Conservation (phyloP, 1,140 invertebrate genomes). For the Hesperophylax magnus region DNA sequence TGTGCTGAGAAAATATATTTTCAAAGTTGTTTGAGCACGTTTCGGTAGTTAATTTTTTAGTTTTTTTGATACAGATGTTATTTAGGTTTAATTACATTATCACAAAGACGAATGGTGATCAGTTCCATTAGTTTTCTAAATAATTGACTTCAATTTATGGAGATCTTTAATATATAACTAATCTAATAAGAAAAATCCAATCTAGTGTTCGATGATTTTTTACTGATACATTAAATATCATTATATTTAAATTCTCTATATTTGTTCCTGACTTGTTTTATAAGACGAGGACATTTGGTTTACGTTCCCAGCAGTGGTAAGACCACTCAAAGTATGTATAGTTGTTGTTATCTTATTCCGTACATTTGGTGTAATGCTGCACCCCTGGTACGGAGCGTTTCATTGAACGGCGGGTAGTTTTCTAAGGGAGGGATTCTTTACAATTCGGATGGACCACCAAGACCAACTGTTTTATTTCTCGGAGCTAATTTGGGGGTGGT, state of each 20-base stretch:
- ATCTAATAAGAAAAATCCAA: too few species aligned
- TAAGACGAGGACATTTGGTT: not conserved
- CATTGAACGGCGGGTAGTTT: constrained; percentile 40
- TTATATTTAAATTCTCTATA: not conserved
- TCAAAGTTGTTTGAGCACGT: too few species aligned
- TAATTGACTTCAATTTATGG: too few species aligned
- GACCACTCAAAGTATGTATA: constrained; percentile 26
- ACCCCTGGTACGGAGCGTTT: constrained; percentile 22
- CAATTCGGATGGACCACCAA: constrained; percentile 28
- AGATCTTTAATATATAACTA: too few species aligned
- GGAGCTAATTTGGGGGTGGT: constrained; percentile 42
- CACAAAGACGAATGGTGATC: too few species aligned
- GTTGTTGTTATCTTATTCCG: constrained; percentile 44
- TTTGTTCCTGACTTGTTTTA: not conserved
- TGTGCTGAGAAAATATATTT: too few species aligned
- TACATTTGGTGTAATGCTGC: constrained; percentile 26
- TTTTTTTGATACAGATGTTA: too few species aligned
- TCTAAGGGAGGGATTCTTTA: constrained; percentile 46
- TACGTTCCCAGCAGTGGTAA: not conserved
- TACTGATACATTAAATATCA: too few species aligned
- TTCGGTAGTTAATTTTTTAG: too few species aligned
- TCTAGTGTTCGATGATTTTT: too few species aligned
- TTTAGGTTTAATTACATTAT: too few species aligned
- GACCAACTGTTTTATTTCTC: constrained; percentile 44
- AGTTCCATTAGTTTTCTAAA: too few species aligned